phyloP scores from a whole-genome alignment of 2,888 invertebrate species.

The Stenoptilia bipunctidactyla region DNA sequence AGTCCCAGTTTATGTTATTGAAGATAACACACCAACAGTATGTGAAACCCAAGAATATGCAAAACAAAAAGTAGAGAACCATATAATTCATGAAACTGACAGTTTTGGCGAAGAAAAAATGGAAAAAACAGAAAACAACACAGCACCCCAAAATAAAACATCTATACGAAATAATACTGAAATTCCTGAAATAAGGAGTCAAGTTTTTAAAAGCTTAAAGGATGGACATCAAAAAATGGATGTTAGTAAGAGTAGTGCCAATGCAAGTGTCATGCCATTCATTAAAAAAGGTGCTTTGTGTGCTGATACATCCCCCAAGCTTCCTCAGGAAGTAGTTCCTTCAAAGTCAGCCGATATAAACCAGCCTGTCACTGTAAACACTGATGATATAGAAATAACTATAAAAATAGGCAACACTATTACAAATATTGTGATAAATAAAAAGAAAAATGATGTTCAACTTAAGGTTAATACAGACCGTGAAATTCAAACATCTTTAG shows the following conservation, averaged over 20 bases:
- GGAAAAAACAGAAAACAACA: background rate
- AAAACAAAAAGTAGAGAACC: conserved; percentile 1
- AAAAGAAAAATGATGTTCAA: conserved; percentile 41
- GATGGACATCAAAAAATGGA: conserved; percentile 4
- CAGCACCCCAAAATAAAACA: conserved; percentile 37
- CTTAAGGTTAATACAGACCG: conserved; percentile 43
- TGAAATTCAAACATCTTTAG: conserved; percentile 42
- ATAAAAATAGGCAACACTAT: conserved; percentile 48
- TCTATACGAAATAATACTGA: conserved; percentile 9
- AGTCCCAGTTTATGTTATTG: background rate
- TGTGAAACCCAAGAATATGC: conserved; percentile 10
- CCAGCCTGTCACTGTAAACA: conserved; percentile 6
- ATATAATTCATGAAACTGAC: background rate
- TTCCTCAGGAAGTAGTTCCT: background rate
- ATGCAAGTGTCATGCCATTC: conserved; percentile 24
- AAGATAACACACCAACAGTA: background rate
- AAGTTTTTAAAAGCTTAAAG: background rate
- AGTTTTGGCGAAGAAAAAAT: background rate
- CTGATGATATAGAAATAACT: conserved; percentile 46
- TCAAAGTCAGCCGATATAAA: background rate
- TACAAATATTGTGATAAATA: conserved; percentile 47
- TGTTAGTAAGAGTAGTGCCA: background rate
- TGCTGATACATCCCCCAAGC: conserved; percentile 7
- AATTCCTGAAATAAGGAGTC: conserved; percentile 9
- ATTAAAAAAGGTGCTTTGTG: conserved; percentile 34